A percentile compares a stretch with the other conserved stretches of the same genome.
phyloP scores from a whole-genome alignment of 1,140 invertebrate genomes.

The Brachionus rubens region DNA sequence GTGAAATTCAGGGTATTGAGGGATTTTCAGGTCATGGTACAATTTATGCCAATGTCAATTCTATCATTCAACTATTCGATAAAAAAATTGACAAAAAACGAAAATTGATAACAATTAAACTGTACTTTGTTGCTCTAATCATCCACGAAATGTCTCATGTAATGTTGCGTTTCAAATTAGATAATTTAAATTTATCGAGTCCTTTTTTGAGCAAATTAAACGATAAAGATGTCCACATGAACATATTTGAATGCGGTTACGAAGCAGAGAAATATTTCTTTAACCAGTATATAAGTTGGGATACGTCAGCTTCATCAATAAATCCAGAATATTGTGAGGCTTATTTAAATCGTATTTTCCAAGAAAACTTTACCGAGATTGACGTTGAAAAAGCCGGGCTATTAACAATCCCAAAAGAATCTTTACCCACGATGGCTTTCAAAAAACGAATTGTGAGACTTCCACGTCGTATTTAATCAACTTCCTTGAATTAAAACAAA shows the following conservation, averaged over 20 bases:
- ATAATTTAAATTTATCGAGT: not conserved
- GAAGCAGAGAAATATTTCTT: not conserved
- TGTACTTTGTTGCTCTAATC: not conserved
- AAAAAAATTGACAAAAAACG: not conserved
- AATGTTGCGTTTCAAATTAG: not conserved
- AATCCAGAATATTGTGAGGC: not conserved
- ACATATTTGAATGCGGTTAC: not conserved
- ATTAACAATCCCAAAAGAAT: too few species aligned
- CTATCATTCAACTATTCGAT: not conserved
- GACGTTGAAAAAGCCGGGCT: too few species aligned
- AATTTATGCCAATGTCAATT: not conserved
- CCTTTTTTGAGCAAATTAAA: not conserved
- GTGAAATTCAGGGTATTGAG: not conserved
- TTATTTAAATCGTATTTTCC: not conserved
- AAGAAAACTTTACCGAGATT: too few species aligned
- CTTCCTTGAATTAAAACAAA: too few species aligned
- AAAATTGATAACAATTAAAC: not conserved
- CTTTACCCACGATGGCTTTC: too few species aligned
- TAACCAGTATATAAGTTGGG: not conserved
- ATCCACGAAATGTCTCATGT: not conserved
- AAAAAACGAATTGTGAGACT: too few species aligned
- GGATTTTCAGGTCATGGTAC: not conserved
- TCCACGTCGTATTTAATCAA: too few species aligned
- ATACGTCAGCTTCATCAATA: not conserved
- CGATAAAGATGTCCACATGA: not conserved